A percentile compares a stretch with the other conserved stretches of the same genome.
These are phyloP conservation scores for Jordanella pulchra DNA, from an alignment of 2,797 vertebrate genomes.

Conservation along the genomic window DNA sequence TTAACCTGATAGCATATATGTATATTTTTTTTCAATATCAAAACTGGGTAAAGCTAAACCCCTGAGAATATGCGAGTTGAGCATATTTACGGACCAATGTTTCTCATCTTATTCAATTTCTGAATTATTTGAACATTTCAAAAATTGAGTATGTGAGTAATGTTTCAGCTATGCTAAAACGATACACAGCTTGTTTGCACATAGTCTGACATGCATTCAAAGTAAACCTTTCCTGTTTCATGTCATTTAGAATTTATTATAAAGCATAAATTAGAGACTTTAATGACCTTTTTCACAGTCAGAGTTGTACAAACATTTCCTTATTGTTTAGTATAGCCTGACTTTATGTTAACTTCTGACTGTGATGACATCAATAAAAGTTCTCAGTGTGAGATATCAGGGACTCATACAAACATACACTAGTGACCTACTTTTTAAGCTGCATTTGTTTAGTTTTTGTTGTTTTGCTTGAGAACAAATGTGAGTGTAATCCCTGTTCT, in stretches of 20 bases:
- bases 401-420: no score
- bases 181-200: not conserved
- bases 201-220: not conserved
- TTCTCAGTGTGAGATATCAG: not conserved
- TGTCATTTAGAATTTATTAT: not conserved
- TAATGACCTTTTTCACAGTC: not conserved
- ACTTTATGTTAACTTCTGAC: not conserved
- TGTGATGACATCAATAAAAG: not conserved
- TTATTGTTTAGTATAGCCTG: not conserved
- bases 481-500: no score
- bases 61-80: no score
- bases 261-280: not conserved
- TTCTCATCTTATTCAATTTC: no score
- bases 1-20: no score
- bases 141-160: no score
- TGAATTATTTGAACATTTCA: no score
- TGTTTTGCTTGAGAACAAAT: no score
- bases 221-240: not conserved
- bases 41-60: no score
- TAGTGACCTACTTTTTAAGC: no score
- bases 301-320: not conserved
- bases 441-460: not conserved
- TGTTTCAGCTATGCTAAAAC: not conserved
- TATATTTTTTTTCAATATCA: no score
- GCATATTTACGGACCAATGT: no score